Percentiles rank a stretch among this genome's conserved stretches.
Evolutionary conservation across 2,113 vertebrate species (phyloP).

Genomic region (Cyanistes caeruleus): DNA sequence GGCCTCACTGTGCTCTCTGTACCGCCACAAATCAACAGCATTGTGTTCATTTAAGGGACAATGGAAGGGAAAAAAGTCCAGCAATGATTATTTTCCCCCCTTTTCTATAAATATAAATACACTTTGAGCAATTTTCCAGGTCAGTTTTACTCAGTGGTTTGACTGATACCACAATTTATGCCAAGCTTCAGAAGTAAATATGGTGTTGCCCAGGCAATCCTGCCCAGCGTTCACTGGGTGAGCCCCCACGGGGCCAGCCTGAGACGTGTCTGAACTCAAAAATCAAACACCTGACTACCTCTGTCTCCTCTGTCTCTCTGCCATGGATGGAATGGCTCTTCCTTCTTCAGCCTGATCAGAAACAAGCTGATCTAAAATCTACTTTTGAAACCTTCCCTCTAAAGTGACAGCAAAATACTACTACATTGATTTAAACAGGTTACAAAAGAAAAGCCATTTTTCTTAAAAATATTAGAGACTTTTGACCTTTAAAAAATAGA

Average conservation of each 20-base stretch:
- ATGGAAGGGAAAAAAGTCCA: not conserved
- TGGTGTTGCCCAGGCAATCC: not conserved
- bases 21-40: not conserved
- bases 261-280: not conserved
- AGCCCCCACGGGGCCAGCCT: not conserved
- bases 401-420: slow-evolving; percentile 4
- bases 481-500: slow-evolving; percentile 59
- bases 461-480: slow-evolving; percentile 48
- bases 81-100: rapidly evolving
- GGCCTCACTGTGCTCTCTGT: not conserved
- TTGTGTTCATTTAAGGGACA: not conserved
- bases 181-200: not conserved
- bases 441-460: slow-evolving; percentile 41
- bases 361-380: not conserved
- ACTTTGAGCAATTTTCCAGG: not conserved
- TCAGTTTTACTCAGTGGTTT: not conserved
- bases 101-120: not conserved
- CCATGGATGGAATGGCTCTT: not conserved
- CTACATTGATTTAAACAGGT: slow-evolving; percentile 38
- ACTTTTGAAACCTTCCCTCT: not conserved
- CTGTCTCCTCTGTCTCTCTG: not conserved
- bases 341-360: not conserved
- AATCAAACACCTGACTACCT: not conserved
- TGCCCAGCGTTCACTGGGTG: not conserved
- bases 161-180: not conserved